Evolutionary conservation across 2,113 vertebrate genomes (phyloP).

Genomic region (Barnardius zonarius): DNA sequence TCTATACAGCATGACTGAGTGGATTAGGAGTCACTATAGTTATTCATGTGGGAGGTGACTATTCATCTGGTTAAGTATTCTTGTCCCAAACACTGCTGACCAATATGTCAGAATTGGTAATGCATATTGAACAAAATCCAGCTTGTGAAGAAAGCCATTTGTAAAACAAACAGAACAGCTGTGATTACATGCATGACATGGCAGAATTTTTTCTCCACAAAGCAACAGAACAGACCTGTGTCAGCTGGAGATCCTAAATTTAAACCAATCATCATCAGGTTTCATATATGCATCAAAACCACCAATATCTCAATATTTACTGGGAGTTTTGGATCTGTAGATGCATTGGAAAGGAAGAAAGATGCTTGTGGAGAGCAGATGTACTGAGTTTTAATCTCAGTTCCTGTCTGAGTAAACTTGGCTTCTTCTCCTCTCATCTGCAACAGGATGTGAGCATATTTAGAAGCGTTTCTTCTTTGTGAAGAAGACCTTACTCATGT

Average conservation of each 20-base stretch:
- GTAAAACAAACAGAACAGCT: not conserved
- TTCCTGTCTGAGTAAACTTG: not conserved
- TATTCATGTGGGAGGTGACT: not conserved
- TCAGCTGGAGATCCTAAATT: conserved; percentile 4
- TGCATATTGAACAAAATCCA: not conserved
- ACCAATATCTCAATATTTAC: conserved; percentile 2
- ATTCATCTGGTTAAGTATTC: not conserved
- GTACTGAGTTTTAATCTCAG: not conserved
- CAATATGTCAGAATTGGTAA: not conserved
- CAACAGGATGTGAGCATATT: not conserved
- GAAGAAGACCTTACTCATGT: conserved; percentile 27
- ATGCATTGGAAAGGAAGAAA: not conserved
- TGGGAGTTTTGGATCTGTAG: not conserved
- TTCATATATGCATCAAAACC: conserved; percentile 5
- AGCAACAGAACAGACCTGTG: not conserved
- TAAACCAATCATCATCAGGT: not conserved
- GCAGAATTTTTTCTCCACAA: not conserved
- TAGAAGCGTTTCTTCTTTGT: not conserved
- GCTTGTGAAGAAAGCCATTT: not conserved
- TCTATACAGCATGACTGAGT: not conserved
- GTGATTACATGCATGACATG: not conserved
- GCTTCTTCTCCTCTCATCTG: not conserved
- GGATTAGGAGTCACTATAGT: not conserved
- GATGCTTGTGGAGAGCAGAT: not conserved
- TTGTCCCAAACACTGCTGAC: not conserved